Evolutionary conservation across 2,888 invertebrate genomes (phyloP).

Genomic region (Morpho deidamia): DNA sequence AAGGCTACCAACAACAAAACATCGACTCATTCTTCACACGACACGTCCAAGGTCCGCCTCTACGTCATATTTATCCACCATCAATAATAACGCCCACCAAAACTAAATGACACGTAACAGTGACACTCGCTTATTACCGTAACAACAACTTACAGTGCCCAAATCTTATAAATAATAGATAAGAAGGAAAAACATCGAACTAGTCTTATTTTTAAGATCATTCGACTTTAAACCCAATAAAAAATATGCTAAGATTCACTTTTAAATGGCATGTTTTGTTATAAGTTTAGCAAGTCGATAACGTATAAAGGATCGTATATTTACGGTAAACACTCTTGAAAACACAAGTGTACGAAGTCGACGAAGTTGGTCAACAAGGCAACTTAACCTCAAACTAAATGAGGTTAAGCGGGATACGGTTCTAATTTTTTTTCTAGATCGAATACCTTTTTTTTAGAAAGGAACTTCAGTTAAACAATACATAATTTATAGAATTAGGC

Average conservation of each 20-base stretch:
- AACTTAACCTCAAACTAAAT: neutral
- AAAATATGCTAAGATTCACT: neutral
- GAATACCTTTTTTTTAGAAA: neutral
- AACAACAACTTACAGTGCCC: constrained; percentile 6
- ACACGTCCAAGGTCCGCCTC: neutral
- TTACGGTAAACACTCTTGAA: constrained; percentile 11
- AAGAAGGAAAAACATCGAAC: constrained; percentile 6
- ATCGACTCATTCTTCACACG: too few species aligned
- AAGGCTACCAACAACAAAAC: too few species aligned
- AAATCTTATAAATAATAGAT: constrained; percentile 12
- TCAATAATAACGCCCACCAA: constrained; percentile 1
- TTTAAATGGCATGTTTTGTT: neutral
- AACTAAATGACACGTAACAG: constrained; percentile 5
- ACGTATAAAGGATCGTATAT: constrained; percentile 11
- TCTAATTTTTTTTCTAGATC: neutral
- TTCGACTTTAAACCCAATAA: neutral
- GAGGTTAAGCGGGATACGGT: neutral
- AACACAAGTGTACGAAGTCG: constrained; percentile 8
- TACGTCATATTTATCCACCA: neutral
- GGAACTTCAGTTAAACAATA: too few species aligned
- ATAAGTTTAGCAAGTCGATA: constrained; percentile 5
- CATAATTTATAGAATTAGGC: too few species aligned
- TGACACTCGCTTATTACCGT: constrained; percentile 7
- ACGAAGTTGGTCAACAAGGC: constrained; percentile 5
- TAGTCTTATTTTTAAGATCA: neutral